phyloP scores from a whole-genome alignment of 2,797 vertebrate genomes.

The Lindbergichthys nudifrons region DNA sequence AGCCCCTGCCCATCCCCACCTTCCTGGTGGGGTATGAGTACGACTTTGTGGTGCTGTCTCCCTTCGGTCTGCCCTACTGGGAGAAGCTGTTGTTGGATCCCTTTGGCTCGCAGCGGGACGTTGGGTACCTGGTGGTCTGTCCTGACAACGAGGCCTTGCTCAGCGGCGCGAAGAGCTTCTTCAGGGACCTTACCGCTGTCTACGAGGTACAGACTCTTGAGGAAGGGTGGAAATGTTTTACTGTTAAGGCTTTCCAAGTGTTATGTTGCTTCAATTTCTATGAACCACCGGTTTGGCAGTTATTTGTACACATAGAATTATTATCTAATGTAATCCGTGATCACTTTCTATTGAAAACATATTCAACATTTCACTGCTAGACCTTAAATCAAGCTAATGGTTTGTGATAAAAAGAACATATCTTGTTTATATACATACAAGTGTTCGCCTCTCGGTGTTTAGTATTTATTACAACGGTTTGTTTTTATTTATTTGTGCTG shows the following conservation, averaged over 20 bases:
- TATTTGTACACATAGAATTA: too few relatives aligned
- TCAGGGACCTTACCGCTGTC: slow-evolving; percentile 96
- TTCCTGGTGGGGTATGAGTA: slow-evolving; percentile 98
- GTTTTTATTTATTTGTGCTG: too few relatives aligned
- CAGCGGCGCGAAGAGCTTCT: slow-evolving; percentile 96
- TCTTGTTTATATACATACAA: too few relatives aligned
- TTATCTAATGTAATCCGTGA: not conserved
- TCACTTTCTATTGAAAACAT: not conserved
- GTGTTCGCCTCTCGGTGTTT: too few relatives aligned
- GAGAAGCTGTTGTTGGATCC: slow-evolving; percentile 98
- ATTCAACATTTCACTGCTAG: too few relatives aligned
- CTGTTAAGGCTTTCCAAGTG: not conserved
- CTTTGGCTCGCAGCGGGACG: slow-evolving; percentile 95
- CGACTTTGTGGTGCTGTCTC: slow-evolving; percentile 98
- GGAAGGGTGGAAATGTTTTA: not conserved
- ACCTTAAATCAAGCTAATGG: too few relatives aligned
- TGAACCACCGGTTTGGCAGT: too few relatives aligned
- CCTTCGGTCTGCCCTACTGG: slow-evolving; percentile 97
- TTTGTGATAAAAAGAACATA: too few relatives aligned
- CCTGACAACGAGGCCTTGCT: slow-evolving; percentile 97
- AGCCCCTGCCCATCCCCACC: slow-evolving; percentile 98
- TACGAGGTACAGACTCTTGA: slow-evolving; percentile 88
- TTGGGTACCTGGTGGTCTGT: slow-evolving; percentile 97
- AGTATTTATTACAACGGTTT: too few relatives aligned
- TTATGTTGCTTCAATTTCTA: not conserved